Evolutionary conservation across 1,140 invertebrate genomes (phyloP).

Genomic region (Drosophila persimilis): DNA sequence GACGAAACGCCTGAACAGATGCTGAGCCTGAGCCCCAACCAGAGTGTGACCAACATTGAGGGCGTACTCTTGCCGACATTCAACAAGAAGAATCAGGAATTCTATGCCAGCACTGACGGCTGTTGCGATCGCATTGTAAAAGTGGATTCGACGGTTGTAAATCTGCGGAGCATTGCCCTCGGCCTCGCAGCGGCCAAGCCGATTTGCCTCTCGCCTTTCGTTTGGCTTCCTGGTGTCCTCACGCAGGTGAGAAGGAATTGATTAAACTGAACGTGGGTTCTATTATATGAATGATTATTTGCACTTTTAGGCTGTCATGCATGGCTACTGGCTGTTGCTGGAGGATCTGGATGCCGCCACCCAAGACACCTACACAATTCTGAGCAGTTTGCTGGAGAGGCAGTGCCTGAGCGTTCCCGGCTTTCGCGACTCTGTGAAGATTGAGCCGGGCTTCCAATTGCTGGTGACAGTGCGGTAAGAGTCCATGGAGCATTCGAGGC

Average conservation of each 20-base stretch:
- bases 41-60: conserved; percentile 84
- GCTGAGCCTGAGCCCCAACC: conserved; percentile 37
- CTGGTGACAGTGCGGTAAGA: conserved; percentile 94
- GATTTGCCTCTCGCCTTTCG: conserved; percentile 92
- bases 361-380: conserved; percentile 94
- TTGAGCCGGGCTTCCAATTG: conserved; percentile 93
- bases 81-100: conserved; percentile 83
- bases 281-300: neutral
- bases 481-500: neutral
- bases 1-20: conserved; percentile 34
- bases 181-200: conserved; percentile 90
- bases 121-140: conserved; percentile 83
- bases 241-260: conserved; percentile 86
- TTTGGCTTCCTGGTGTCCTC: conserved; percentile 96
- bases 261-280: neutral
- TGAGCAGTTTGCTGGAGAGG: conserved; percentile 93
- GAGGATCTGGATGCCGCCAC: conserved; percentile 98
- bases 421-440: conserved; percentile 91
- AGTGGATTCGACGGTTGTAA: conserved; percentile 88
- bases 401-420: conserved; percentile 93
- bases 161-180: conserved; percentile 89
- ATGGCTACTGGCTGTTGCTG: conserved; percentile 95
- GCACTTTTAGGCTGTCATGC: conserved; percentile 88
- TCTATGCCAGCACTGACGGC: conserved; percentile 77
- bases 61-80: conserved; percentile 84